Base-by-base conservation (phyloP, 1,140 invertebrate species). In the Mercenaria mercenaria region DNA sequence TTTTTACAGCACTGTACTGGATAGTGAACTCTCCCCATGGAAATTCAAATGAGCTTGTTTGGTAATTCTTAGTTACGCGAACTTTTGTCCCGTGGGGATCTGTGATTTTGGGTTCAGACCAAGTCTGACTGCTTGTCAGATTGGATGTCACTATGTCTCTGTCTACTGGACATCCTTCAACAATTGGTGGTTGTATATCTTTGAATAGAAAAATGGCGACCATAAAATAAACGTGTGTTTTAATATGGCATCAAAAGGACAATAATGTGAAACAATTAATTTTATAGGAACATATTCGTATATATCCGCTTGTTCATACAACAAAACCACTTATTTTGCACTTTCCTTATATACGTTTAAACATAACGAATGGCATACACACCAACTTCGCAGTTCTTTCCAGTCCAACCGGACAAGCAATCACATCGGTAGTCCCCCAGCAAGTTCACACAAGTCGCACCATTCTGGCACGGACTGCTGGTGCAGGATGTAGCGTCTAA, bases 401-500 rank as follows among this genome's bases (percentile, higher is more conserved):
- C 94, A 23, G 56, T 89, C 83, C 80, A 94, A 15, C 94, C 94
- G 20, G 72, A n/a, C 34, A 69, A 20, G 92, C 98, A 99, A 0
- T 94, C 94, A 95, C 98, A 99, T 2, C 97, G 98, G 90, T 95
- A 91, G 79, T 90, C 84, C 97, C 97, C 97, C 76, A 97, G 96
- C 11, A 96, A 94, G 94, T 98, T 97, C 1, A 95, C 93, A 94
- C 98, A 98, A 0, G 96, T 97, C 0, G 97, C 97, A 0, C 97
- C 97, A 85, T 97, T 97, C 41, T 96, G 96, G 94, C 98, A 99
- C 13, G 98, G 98, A 18, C 96, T 94, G 95, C 98, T 97, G 64
- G 32, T 47, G 39, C 91, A 93, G 8, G 89, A 84, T 1, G 83
- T 64, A 0, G 88, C 89, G 81, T 83, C 92, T 93, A 43, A 43